Base-by-base conservation (phyloP, 1,140 invertebrate genomes). In the Pseudomyrmex pallidus region DNA sequence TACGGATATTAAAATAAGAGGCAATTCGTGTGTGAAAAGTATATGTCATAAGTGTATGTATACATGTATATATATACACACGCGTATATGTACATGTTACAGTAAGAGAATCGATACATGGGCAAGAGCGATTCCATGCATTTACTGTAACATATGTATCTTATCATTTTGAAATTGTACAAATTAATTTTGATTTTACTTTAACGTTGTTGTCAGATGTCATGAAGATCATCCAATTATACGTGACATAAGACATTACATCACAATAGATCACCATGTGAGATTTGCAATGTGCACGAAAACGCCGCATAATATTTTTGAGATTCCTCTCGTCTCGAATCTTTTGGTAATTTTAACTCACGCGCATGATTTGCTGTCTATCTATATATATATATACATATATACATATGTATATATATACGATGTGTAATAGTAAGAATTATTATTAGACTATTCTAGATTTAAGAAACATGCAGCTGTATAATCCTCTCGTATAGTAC, bases 401-500 rank as follows among this genome's bases (percentile, higher is more conserved):
- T 68, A 63, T 85, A 84, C 77, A 74, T 88, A 67, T 88, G 62
- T 83, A 80, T 88, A 73, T 88, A 73, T 85, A 82, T 72, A 70
- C 56, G 48, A 54, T 61, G 59, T 85, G 50, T 85, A 84, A 84
- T 54, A 61, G 61, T 74, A 83, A 85, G 72, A 63, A 56, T 35
- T 35, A 35, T 35, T 74, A 67, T 70, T 82, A 85, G 61, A n/a
- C 74, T 73, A 86, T 61, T 22, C 56, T 88, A 83, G 77, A 70
- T 78, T 83, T 88, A 83, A 78, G 63, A 74, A 57, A 50, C 83
- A 77, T 77, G 74, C 57, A 74, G 74, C 74, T 88, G 57, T 72
- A 35, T 35, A 88, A 85, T 85, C 66, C 13, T 88, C 63, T 78
- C 73, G 48, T 74, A 70, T 54, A 78, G 68, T 80, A 87, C 44